Percentiles rank a stretch among this genome's conserved stretches.
Evolutionary conservation across 64 coral and sea anemone genomes (phyloP).

Genomic region (Hydrozoanthus tunicans): DNA sequence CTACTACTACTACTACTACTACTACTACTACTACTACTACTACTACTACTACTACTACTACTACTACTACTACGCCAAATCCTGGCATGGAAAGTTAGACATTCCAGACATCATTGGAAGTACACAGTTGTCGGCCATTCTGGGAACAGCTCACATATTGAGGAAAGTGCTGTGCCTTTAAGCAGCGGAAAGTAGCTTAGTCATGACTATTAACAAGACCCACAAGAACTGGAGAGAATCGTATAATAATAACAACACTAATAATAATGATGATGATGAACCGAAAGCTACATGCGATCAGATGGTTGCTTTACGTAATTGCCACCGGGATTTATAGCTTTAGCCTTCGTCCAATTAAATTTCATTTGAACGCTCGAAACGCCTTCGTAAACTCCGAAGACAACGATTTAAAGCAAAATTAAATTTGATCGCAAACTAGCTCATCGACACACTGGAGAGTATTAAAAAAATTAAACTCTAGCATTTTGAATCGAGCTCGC

Average conservation of each 20-base stretch:
- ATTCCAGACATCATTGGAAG: too few relatives aligned
- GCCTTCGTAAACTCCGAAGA: background rate
- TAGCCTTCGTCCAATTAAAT: conserved; percentile 5
- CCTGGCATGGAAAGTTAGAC: too few relatives aligned
- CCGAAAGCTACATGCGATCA: background rate
- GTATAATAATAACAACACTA: too few relatives aligned
- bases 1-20: background rate
- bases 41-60: background rate
- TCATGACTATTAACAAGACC: too few relatives aligned
- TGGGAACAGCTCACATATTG: too few relatives aligned
- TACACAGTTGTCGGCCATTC: too few relatives aligned
- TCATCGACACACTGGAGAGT: background rate
- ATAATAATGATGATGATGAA: too few relatives aligned
- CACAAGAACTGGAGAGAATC: too few relatives aligned
- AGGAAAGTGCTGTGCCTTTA: too few relatives aligned
- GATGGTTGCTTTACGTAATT: conserved; percentile 7
- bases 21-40: background rate
- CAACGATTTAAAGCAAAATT: background rate
- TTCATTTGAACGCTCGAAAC: conserved; percentile 4
- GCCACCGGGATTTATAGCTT: conserved; percentile 6
- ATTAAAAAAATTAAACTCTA: conserved; percentile 12
- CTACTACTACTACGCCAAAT: too few relatives aligned
- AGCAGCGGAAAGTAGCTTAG: too few relatives aligned
- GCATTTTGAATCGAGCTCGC: conserved; percentile 3
- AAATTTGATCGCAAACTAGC: background rate